Evolutionary conservation across 2,888 invertebrate species (phyloP).

Genomic region (Eupeodes luniger): DNA sequence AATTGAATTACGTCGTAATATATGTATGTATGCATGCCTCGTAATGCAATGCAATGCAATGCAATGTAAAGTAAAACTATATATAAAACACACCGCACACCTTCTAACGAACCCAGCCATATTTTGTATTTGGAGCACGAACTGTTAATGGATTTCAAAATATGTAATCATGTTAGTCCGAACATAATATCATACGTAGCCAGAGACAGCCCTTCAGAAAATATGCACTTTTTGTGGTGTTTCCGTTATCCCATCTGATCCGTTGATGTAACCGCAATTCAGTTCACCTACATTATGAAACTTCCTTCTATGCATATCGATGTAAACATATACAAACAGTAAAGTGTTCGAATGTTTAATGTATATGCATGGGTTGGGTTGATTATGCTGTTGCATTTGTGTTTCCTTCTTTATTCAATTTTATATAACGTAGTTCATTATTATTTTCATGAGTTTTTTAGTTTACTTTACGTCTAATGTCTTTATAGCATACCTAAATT

Average conservation of each 20-base stretch:
- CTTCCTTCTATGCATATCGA: conserved; percentile 23
- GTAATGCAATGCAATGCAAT: conserved; percentile 34
- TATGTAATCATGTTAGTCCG: conserved; percentile 53
- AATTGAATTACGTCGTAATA: conserved; percentile 25
- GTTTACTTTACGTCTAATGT: no score
- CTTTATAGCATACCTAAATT: no score
- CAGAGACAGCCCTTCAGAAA: conserved; percentile 27
- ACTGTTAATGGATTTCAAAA: conserved; percentile 65
- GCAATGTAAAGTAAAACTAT: conserved; percentile 32
- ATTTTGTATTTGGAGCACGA: conserved; percentile 65
- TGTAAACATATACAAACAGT: not conserved
- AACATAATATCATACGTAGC: conserved; percentile 52
- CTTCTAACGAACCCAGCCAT: conserved; percentile 37
- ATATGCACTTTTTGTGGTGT: conserved; percentile 48
- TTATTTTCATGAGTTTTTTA: no score
- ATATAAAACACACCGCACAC: conserved; percentile 32
- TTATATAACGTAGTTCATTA: no score
- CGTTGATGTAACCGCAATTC: conserved; percentile 32
- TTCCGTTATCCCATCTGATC: conserved; percentile 36
- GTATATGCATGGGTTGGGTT: no score
- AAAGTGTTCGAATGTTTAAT: conserved; percentile 38
- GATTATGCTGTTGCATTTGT: no score
- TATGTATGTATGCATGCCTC: not conserved
- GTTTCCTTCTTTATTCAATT: no score
- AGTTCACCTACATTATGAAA: conserved; percentile 56